A percentile compares a stretch with the other conserved stretches of the same genome.
Conservation (phyloP, 2,888 invertebrate species). For the Rhamphomyia laevipes region DNA sequence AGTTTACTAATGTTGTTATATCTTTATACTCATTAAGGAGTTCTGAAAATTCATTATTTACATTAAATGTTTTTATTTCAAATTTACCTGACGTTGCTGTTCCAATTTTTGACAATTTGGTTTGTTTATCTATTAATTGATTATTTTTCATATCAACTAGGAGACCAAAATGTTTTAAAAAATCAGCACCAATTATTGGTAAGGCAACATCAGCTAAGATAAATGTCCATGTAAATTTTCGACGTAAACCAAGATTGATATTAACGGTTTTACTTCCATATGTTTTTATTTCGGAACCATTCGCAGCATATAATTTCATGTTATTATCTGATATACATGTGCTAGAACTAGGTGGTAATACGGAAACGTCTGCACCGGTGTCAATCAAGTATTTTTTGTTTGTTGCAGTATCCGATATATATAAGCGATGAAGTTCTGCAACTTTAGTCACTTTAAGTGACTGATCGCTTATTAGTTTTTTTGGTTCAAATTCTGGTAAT, state of each 20-base stretch:
- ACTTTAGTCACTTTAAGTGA: background rate
- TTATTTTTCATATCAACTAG: conserved; percentile 3
- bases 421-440: background rate
- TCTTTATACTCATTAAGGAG: background rate
- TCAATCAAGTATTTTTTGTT: conserved; percentile 1
- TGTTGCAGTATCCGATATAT: background rate
- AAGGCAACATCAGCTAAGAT: conserved; percentile 1
- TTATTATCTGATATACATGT: background rate
- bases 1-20: background rate
- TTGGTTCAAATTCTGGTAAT: background rate
- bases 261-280: background rate
- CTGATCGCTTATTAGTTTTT: background rate
- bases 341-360: conserved; percentile 2
- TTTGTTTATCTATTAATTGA: background rate
- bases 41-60: background rate
- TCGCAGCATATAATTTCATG: conserved; percentile 4
- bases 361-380: conserved; percentile 12
- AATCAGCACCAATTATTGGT: conserved; percentile 8
- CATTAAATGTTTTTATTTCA: background rate
- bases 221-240: conserved; percentile 6
- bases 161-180: conserved; percentile 4
- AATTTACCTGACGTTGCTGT: background rate
- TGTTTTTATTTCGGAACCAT: conserved; percentile 3
- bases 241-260: background rate
- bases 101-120: background rate